Conservation (phyloP, 2,797 vertebrate species). For the Ptychobarbus kaznakovi region DNA sequence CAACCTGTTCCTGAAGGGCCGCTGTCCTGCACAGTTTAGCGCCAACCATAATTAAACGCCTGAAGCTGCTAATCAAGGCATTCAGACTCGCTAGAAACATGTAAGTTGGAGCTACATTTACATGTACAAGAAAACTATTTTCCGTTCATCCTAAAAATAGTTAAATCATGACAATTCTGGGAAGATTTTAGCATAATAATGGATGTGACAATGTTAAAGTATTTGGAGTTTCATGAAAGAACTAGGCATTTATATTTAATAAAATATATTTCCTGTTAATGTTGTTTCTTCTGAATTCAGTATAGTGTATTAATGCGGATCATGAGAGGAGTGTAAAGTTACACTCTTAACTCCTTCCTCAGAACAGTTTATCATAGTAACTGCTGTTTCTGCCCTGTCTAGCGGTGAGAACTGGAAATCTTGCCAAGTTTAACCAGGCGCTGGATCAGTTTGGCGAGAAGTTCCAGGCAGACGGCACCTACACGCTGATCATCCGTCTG, state of each 20-base stretch:
- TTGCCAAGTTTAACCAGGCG: constrained; percentile 96
- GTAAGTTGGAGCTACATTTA: too few species aligned
- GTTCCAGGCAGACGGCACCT: constrained; percentile 94
- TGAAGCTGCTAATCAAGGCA: too few species aligned
- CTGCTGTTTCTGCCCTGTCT: background rate
- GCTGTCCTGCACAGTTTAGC: too few species aligned
- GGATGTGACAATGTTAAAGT: too few species aligned
- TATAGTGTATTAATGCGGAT: background rate
- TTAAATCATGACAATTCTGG: background rate
- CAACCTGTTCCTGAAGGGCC: too few species aligned
- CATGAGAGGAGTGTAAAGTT: too few species aligned
- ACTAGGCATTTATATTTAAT: too few species aligned
- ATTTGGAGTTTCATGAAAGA: too few species aligned
- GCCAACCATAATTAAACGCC: too few species aligned
- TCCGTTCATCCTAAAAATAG: background rate
- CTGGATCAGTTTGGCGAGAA: constrained; percentile 96
- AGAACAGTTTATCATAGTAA: background rate
- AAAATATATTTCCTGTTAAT: background rate
- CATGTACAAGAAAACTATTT: too few species aligned
- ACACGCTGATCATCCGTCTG: constrained; percentile 97
- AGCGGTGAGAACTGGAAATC: constrained; percentile 94
- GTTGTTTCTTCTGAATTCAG: background rate
- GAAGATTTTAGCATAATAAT: too few species aligned
- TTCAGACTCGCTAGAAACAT: too few species aligned
- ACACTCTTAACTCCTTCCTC: background rate